A percentile compares a stretch with the other conserved stretches of the same genome.
phyloP scores from a whole-genome alignment of 2,797 vertebrate species.

The Liparis tanakae region DNA sequence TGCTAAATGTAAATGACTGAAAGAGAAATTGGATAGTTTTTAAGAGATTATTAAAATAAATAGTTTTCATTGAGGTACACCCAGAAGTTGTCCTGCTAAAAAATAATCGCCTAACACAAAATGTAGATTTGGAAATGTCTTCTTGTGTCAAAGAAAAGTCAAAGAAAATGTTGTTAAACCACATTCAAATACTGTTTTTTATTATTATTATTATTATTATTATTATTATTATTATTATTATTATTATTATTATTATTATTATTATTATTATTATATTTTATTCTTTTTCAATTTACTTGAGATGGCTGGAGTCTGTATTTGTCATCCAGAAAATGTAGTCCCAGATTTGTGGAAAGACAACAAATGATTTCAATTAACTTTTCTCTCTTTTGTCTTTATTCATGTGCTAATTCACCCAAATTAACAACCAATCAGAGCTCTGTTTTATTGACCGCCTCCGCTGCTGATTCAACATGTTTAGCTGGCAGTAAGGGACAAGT shows the following conservation, averaged over 20 bases:
- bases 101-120: not conserved
- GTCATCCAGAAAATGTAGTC: not conserved
- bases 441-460: not conserved
- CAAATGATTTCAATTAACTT: not conserved
- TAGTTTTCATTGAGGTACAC: not conserved
- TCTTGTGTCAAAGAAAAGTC: not conserved
- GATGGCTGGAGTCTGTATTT: not conserved
- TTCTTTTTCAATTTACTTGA: not conserved
- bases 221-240: no score
- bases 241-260: no score
- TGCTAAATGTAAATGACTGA: not conserved
- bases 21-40: not conserved
- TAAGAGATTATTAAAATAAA: no score
- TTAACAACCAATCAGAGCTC: not conserved
- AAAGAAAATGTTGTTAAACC: no score
- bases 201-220: no score
- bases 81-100: not conserved
- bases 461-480: slow-evolving; percentile 9
- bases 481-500: slow-evolving; percentile 3
- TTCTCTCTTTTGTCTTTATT: not conserved
- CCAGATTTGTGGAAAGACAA: not conserved
- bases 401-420: not conserved
- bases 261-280: no score
- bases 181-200: not conserved
- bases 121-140: not conserved